Evolutionary conservation across 2,888 invertebrate species (phyloP).

Genomic region (Chymomyza caudatula): DNA sequence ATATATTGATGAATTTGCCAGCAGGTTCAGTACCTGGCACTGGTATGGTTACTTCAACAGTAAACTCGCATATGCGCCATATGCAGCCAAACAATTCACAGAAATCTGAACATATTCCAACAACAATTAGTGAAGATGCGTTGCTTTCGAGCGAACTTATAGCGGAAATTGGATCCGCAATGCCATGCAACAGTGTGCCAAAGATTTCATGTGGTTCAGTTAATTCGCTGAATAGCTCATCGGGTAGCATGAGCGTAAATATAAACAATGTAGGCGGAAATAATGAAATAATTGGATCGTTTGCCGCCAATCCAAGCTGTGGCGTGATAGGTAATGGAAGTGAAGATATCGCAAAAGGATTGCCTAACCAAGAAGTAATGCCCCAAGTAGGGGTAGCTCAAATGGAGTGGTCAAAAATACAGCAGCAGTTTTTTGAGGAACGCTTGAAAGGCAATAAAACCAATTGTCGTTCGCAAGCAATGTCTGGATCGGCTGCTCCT

Average conservation of each 20-base stretch:
- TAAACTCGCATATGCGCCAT: slow-evolving; percentile 50
- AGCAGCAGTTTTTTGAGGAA: slow-evolving; percentile 90
- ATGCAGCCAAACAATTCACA: slow-evolving; percentile 37
- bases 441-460: slow-evolving; percentile 79
- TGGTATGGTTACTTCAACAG: slow-evolving; percentile 26
- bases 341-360: slow-evolving; percentile 36
- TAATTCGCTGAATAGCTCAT: slow-evolving; percentile 21
- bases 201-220: slow-evolving; percentile 25
- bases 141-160: slow-evolving; percentile 54
- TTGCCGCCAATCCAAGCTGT: slow-evolving; percentile 43
- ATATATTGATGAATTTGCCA: slow-evolving; percentile 49
- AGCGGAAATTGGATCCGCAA: slow-evolving; percentile 42
- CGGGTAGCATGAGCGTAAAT: background rate
- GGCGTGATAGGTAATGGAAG: slow-evolving; percentile 35
- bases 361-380: slow-evolving; percentile 35
- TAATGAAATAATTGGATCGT: slow-evolving; percentile 47
- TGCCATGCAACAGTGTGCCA: slow-evolving; percentile 39
- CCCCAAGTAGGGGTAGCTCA: slow-evolving; percentile 80
- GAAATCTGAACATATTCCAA: slow-evolving; percentile 45
- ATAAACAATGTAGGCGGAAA: slow-evolving; percentile 26
- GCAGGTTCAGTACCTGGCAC: slow-evolving; percentile 14
- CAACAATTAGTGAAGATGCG: slow-evolving; percentile 70
- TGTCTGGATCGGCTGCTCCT: slow-evolving; percentile 41
- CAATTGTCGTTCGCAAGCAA: slow-evolving; percentile 23
- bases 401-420: slow-evolving; percentile 94